Base-by-base conservation (phyloP, 1,140 invertebrate species). In the Ridgeia piscesae region DNA sequence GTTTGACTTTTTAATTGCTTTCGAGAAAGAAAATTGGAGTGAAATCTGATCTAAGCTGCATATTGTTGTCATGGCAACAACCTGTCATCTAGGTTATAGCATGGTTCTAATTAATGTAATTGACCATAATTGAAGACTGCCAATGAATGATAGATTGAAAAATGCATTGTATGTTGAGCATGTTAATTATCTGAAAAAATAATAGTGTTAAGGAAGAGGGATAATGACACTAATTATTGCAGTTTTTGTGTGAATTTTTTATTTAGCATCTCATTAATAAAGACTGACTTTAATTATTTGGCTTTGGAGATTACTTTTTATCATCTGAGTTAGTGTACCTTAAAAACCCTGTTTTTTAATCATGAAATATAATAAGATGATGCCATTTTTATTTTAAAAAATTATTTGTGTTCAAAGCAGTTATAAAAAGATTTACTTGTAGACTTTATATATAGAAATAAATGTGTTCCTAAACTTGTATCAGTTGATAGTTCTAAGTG, bases 71-170 rank as follows among this genome's bases (percentile, higher is more conserved):
- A 77, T 77, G 17, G 58, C 58, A 21, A 77, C 27, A 77, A 21
- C 58, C 58, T 31, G 17, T 77, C 58, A 77, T 77, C 58, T 77
- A 14, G 58, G 17, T 77, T 31, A 77, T 27, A 21, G 27, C 11
- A 77, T 9, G 58, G 14, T 77, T 77, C 27, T 77, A 77, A 77
- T 77, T 77, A 27, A 77, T 77, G 58, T 77, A 77, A 77, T 77
- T 77, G 58, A 21, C 58, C 27, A 31, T 77, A 21, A 77, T 77
- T 77, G 58, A 77, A 77, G 58, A 2, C 2, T 77, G 58, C 58
- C 58, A 77, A 77, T 77, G 58, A 77, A 77, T 77, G 58, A 77
- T 77, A 77, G 27, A 77, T 77, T 77, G 58, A 77, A 77, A 50
- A 50, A 50, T 0, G 0, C 21, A 21, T 50, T 50, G 48, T 50